Conservation (phyloP, 2,113 vertebrate species). For the Jaculus jaculus region DNA sequence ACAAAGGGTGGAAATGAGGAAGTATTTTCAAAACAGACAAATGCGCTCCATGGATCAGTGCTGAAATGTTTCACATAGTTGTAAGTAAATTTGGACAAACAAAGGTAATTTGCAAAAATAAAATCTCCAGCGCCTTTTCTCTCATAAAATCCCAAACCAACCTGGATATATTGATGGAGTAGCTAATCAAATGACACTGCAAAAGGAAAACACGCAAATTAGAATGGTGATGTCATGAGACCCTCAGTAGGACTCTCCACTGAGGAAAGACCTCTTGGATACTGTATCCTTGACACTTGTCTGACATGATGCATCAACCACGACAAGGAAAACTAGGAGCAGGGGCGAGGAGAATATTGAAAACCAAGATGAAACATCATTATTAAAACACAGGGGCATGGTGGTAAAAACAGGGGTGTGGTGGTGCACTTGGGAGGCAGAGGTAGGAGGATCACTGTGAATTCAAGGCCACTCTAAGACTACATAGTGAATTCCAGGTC, state of each 20-base stretch:
- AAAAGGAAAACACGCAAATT: not conserved
- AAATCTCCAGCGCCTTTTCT: constrained; percentile 30
- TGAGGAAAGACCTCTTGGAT: not conserved
- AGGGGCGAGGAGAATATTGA: not conserved
- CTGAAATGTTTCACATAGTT: constrained; percentile 1
- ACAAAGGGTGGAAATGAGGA: not conserved
- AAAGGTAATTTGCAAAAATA: not conserved
- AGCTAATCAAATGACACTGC: not conserved
- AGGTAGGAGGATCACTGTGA: no score
- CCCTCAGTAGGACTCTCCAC: not conserved
- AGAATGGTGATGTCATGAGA: not conserved
- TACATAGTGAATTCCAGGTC: no score
- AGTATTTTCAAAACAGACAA: not conserved
- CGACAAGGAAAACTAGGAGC: not conserved
- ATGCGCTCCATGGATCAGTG: not conserved
- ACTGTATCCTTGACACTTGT: not conserved
- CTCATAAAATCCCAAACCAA: constrained; percentile 12
- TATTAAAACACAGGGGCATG: no score
- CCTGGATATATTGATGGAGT: not conserved
- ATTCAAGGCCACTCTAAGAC: no score
- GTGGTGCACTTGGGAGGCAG: no score
- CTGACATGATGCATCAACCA: not conserved
- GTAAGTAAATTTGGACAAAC: not conserved
- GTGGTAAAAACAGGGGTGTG: no score
- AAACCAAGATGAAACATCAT: constrained; percentile 1